Evolutionary conservation across 1,140 invertebrate species (phyloP).

Genomic region (Pteromalus puparum): DNA sequence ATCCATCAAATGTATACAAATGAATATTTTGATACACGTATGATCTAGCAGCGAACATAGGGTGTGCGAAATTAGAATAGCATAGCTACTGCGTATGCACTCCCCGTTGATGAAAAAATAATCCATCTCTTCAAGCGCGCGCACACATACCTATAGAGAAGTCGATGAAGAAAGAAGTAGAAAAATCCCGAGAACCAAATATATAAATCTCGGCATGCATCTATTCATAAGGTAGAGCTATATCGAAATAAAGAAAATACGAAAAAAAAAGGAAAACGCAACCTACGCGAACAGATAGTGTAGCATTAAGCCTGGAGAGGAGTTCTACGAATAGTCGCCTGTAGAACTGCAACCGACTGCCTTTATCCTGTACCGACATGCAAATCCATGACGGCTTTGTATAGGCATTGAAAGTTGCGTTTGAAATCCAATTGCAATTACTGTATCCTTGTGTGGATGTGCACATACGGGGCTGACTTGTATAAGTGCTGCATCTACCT

Average conservation of each 20-base stretch:
- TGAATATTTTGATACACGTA: too few species aligned
- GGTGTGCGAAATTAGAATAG: not conserved
- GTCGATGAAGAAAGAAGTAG: not conserved
- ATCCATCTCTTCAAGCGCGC: not conserved
- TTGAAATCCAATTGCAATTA: not conserved
- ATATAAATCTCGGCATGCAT: conserved; percentile 3
- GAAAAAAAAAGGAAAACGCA: not conserved
- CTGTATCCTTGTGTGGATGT: too few species aligned
- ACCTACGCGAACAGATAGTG: not conserved
- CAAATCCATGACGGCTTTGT: not conserved
- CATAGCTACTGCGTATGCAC: not conserved
- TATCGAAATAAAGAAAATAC: conserved; percentile 3
- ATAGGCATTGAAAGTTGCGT: not conserved
- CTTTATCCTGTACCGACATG: not conserved
- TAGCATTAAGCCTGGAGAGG: not conserved
- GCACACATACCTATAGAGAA: not conserved
- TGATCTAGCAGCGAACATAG: too few species aligned
- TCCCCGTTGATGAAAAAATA: not conserved
- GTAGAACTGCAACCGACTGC: not conserved
- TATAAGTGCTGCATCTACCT: too few species aligned
- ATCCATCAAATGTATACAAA: too few species aligned
- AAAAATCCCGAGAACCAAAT: not conserved
- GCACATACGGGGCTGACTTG: too few species aligned
- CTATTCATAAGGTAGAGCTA: conserved; percentile 3
- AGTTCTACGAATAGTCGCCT: not conserved